Evolutionary conservation across 2,113 vertebrate genomes (phyloP).

Genomic region (Elephantulus edwardii): DNA sequence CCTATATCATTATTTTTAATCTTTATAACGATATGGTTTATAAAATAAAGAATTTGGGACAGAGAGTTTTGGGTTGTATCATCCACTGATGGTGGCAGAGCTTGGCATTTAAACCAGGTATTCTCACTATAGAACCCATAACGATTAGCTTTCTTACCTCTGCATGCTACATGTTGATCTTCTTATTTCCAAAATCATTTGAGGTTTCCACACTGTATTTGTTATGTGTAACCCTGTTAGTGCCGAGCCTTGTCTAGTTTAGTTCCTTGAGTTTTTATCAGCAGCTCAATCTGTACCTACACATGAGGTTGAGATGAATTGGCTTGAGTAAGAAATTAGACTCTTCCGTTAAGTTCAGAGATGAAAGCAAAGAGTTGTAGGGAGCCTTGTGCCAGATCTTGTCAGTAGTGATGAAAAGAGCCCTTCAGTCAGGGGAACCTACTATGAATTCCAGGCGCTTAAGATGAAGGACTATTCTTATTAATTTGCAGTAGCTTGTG

Average conservation of each 20-base stretch:
- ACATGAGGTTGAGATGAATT: neutral
- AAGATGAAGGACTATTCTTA: neutral
- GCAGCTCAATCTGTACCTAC: neutral
- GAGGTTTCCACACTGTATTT: neutral
- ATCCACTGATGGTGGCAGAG: neutral
- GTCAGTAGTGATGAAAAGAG: neutral
- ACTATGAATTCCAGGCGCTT: neutral
- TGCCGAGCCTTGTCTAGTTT: neutral
- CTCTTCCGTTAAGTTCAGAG: neutral
- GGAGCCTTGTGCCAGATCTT: neutral
- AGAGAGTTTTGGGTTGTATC: neutral
- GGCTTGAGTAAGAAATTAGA: neutral
- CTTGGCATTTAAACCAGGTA: neutral
- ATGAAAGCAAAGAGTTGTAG: neutral
- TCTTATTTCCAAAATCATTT: neutral
- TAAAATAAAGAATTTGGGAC: neutral
- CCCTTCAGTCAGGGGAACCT: neutral
- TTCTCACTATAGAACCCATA: neutral
- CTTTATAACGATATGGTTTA: neutral
- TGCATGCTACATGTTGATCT: neutral
- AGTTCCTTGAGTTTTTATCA: neutral
- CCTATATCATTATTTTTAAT: neutral
- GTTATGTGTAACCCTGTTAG: neutral
- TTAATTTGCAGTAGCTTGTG: neutral
- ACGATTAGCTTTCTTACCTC: neutral